Evolutionary conservation across 1,140 invertebrate species (phyloP), one percentile per base, ranked within the genome.

Genomic region (Heliconius nattereri): DNA sequence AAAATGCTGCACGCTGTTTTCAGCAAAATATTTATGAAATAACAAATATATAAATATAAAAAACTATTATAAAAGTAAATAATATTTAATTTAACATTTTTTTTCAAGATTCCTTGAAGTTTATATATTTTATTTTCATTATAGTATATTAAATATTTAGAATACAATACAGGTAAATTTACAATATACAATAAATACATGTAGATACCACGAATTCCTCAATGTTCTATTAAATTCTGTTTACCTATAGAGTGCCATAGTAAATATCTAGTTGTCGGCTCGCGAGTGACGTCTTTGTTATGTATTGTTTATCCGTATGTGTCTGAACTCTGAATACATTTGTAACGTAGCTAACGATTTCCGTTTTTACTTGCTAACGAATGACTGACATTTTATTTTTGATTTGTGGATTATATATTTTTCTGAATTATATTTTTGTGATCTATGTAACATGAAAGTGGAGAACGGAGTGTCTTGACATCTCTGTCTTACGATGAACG

Each of bases 211-310:
- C 16, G 40, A 45, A 16, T 49, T 73, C 72, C 37, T 73, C 26
- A 73, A 73, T 73, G 72, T 49, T 45, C 72, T 49, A 73, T 73
- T 73, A n/a, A 73, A 73, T 49, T 73, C 23, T 73, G 37, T 73
- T 73, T 73, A 73, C 72, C 45, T 66, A 66, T 9, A 66, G 26
- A 54, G 52, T 23, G 45, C 26, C 8, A 29, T 26, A 74, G 45
- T 32, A 74, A 74, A 74, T 74, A 74, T 52, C 40, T 45, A 7
- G 26, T 52, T 52, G 26, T 74, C 73, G 32, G 19, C 11, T 74
- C n/a, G 52, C 73, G 73, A 52, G 73, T 74, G 73, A 74, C 73
- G 45, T 74, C 37, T 74, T 19, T 32, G 40, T 54, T 29, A 54
- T 66, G 60, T 66, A 74, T 74, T 74, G 73, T 52, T 52, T 72